Base-by-base conservation (phyloP, 2,113 vertebrate species). In the Ageneiosus marmoratus region DNA sequence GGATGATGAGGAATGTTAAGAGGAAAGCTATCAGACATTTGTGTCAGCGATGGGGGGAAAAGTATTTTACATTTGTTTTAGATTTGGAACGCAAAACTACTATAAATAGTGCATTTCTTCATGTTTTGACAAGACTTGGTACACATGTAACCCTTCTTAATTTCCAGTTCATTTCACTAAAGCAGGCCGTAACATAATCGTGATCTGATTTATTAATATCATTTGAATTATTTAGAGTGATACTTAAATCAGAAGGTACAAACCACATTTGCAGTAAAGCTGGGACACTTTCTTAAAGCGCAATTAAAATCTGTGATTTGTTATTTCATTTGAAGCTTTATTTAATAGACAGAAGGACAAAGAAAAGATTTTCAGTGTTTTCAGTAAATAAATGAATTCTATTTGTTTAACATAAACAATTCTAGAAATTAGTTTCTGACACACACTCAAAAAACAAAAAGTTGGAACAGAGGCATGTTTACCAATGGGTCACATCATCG, bases 61-160 rank as follows among this genome's bases (percentile, higher is more conserved):
- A 15, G 10, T 8, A 72, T 20, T 32, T 51, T 32, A 18, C 16
- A 20, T 74, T 74, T 74, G 72, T 55, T 76, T 76, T 76, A 76
- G 73, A 53, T 73, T 60, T 81, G 80, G 80, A 82, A 34, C 18
- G 37, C 37, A 29, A 56, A 27, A 10, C 80, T 13, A 15, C 27
- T 6, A 74, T 74, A 60, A 60, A 82, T 60, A 60, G 7, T 50
- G 12, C 0, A 1, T 56, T 32, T 51, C 29, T 48, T 29, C 16
- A 3, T 69, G 67, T 46, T 58, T 73, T 56, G 79, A 81, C 63
- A 44, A 58, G 50, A 58, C n/a, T 60, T 48, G 4, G n/a, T n/a
- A n/a, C 13, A 34, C 41, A 18, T 2, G 41, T 9, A n/a, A 3
- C 15, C 27, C 18, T 18, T 24, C 27, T 12, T 34, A 46, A 46